phyloP scores from a whole-genome alignment of 2,113 vertebrate species.

The Gobius niger region DNA sequence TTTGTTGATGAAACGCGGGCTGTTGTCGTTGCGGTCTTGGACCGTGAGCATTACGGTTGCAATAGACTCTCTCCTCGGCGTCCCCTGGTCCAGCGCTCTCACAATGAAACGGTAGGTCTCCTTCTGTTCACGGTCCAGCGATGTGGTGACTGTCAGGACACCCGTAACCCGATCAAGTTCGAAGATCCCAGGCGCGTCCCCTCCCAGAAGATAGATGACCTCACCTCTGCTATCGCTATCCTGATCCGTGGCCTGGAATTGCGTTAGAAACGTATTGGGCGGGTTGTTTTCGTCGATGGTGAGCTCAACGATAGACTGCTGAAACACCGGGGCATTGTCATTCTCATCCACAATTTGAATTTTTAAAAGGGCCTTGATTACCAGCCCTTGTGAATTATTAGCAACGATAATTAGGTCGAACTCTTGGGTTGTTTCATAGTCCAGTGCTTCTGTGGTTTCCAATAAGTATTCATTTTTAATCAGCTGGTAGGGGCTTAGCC shows the following conservation, averaged over 20 bases:
- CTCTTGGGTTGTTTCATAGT: constrained; percentile 85
- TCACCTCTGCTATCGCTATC: constrained; percentile 87
- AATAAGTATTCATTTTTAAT: constrained; percentile 90
- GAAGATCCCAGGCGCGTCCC: constrained; percentile 89
- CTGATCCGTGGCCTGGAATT: constrained; percentile 88
- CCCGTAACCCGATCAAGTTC: constrained; percentile 84
- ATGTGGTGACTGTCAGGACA: constrained; percentile 87
- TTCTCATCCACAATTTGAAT: constrained; percentile 92
- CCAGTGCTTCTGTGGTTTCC: constrained; percentile 88
- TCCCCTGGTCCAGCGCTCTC: constrained; percentile 88
- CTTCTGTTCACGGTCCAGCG: constrained; percentile 93
- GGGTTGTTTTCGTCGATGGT: constrained; percentile 93
- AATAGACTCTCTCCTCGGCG: constrained; percentile 87
- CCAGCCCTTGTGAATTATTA: constrained; percentile 78
- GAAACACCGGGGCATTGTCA: constrained; percentile 92
- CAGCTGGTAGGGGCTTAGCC: constrained; percentile 84
- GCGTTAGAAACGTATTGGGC: constrained; percentile 87
- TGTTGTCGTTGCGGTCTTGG: constrained; percentile 96
- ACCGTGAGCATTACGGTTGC: constrained; percentile 90
- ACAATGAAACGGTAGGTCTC: constrained; percentile 93
- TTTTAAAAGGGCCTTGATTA: constrained; percentile 82
- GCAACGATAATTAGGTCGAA: constrained; percentile 89
- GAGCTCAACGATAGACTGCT: constrained; percentile 85
- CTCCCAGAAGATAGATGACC: constrained; percentile 88
- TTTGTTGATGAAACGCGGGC: constrained; percentile 95